Evolutionary conservation across 2,888 invertebrate species (phyloP), one percentile per base, ranked within the genome.

Genomic region (Adelognathus sp.): DNA sequence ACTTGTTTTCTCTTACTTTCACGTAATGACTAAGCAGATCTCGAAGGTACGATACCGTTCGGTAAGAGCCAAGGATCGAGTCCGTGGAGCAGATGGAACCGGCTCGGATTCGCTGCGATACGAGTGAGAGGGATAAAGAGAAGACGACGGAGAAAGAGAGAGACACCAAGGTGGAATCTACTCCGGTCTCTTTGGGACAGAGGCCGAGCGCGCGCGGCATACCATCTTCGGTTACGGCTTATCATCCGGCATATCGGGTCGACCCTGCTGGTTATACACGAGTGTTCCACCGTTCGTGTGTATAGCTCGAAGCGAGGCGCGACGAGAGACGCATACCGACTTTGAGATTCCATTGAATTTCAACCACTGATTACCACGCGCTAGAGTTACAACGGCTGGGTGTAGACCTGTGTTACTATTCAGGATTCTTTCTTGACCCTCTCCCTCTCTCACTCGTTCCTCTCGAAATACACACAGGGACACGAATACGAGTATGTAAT

Each of bases 331-430:
- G 85, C 88, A 87, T 88, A 86, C 85, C 88, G 83, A 83, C 81
- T 83, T 83, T n/a, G n/a, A 84, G 86, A 89, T 90, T 88, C 88
- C 88, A 89, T 88, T 87, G 86, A 88, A 83, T 87, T 88, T 87
- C 85, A 83, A 75, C 79, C 79, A 82, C 84, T 87, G 90, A 90
- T 90, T 90, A 89, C 87, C n/a, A 86, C 76, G 82, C 60, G 50
- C 79, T 44, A 60, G 71, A 61, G 70, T 66, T 66, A 71, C 70
- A 79, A 21, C 46, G 75, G 75, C n/a, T n/a, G n/a, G 75, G 75
- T 66, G 60, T 71, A 54, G 21, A 11, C 54, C 44, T 41, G 39
- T 50, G 21, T n/a, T n/a, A n/a, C 36, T 24, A 27, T 9, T 27
- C 58, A 69, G 31, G 46, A 44, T 71, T 71, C 61, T 73, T 67